Percentiles rank a stretch among this genome's conserved stretches.
Evolutionary conservation across 2,113 vertebrate genomes (phyloP).

Genomic region (Gobiocypris rarus): DNA sequence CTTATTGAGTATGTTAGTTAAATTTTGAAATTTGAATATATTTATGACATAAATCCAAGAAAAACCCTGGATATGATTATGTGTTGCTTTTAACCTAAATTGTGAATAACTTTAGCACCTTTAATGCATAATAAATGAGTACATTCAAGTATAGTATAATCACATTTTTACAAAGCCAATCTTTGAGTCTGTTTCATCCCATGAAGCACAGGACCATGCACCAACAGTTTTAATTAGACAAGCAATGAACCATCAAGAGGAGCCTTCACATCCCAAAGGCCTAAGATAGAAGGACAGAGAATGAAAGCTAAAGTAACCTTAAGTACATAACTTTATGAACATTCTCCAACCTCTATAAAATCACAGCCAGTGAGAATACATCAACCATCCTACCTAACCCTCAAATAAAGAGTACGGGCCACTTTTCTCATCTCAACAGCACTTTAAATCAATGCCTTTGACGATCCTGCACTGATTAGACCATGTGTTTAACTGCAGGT

Average conservation of each 20-base stretch:
- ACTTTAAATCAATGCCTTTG: not conserved
- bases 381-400: not conserved
- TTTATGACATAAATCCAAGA: not conserved
- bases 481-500: conserved; percentile 22
- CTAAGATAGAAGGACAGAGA: conserved; percentile 36
- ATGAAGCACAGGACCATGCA: conserved; percentile 9
- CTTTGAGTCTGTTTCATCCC: conserved; percentile 12
- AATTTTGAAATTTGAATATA: not conserved
- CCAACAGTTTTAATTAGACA: conserved; percentile 42
- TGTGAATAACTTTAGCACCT: not conserved
- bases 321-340: conserved; percentile 53
- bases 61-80: not conserved
- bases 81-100: not conserved
- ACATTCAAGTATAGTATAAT: not conserved
- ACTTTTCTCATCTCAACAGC: not conserved
- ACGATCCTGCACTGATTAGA: not conserved
- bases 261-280: conserved; percentile 25
- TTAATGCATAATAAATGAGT: conserved; percentile 3
- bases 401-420: conserved; percentile 17
- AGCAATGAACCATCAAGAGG: conserved; percentile 31
- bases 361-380: conserved; percentile 24
- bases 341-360: conserved; percentile 46
- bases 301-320: conserved; percentile 49
- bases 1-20: not conserved
- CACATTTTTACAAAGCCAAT: not conserved